Percentiles rank a stretch among this genome's conserved stretches.
Conservation (phyloP, 2,113 vertebrate species). For the Actenoides lindsayi region DNA sequence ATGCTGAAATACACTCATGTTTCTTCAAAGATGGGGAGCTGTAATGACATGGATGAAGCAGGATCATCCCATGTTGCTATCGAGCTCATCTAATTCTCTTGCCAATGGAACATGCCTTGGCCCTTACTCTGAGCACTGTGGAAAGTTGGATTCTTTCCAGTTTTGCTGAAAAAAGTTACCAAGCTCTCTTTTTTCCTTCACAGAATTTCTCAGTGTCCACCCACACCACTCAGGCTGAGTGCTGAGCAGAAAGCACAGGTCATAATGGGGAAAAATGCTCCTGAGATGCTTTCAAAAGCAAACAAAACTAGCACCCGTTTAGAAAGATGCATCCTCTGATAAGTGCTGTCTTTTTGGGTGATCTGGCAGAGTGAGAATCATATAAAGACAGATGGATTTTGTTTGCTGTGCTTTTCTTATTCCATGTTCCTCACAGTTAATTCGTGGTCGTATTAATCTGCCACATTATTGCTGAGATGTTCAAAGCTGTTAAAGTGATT, state of each 20-base stretch:
- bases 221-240: background rate
- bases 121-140: background rate
- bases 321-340: background rate
- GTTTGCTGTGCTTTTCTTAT: background rate
- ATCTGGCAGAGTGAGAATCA: background rate
- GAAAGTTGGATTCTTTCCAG: background rate
- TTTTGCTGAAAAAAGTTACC: background rate
- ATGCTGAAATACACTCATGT: background rate
- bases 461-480: background rate
- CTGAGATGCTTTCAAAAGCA: background rate
- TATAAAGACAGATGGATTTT: background rate
- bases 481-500: constrained; percentile 42
- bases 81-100: background rate
- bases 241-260: background rate
- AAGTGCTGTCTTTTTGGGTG: background rate
- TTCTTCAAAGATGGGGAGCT: background rate
- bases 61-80: background rate
- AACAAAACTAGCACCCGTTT: background rate
- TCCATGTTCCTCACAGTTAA: background rate
- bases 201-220: background rate
- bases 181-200: background rate
- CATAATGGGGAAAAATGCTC: background rate
- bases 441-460: background rate
- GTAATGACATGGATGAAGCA: background rate
- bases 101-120: background rate